phyloP scores from a whole-genome alignment of 2,113 vertebrate genomes.

The Bolborhynchus lineola region DNA sequence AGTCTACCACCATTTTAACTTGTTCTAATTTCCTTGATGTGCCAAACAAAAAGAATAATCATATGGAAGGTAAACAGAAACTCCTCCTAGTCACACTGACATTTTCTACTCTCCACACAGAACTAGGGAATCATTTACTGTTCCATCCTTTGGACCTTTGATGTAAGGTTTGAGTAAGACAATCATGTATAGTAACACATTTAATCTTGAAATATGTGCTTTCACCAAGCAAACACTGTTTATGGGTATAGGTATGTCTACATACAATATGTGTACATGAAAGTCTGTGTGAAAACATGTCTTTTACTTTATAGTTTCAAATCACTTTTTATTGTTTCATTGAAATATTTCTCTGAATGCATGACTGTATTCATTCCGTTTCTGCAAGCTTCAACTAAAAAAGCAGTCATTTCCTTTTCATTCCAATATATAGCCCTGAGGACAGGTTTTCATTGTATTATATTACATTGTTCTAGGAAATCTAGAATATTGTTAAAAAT shows the following conservation, averaged over 20 bases:
- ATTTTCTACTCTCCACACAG: neutral
- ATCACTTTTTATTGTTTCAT: neutral
- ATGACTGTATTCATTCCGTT: neutral
- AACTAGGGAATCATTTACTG: neutral
- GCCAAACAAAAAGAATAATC: neutral
- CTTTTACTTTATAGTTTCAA: neutral
- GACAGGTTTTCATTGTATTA: neutral
- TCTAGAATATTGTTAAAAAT: neutral
- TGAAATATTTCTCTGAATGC: neutral
- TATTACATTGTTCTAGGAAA: neutral
- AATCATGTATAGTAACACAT: neutral
- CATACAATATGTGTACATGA: fast-evolving
- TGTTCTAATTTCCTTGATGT: neutral
- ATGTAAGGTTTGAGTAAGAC: neutral
- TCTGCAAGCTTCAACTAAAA: neutral
- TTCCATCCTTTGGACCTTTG: neutral
- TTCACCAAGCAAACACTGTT: neutral
- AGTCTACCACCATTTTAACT: neutral
- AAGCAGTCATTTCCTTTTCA: neutral
- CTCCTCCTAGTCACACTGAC: neutral
- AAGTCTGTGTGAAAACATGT: neutral
- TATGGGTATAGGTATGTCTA: neutral
- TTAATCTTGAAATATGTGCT: neutral
- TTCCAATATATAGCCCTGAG: neutral
- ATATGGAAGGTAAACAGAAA: neutral